These are phyloP conservation scores for Syngnathus rostellatus DNA, from an alignment of 2,797 vertebrate species.

Conservation along the genomic window DNA sequence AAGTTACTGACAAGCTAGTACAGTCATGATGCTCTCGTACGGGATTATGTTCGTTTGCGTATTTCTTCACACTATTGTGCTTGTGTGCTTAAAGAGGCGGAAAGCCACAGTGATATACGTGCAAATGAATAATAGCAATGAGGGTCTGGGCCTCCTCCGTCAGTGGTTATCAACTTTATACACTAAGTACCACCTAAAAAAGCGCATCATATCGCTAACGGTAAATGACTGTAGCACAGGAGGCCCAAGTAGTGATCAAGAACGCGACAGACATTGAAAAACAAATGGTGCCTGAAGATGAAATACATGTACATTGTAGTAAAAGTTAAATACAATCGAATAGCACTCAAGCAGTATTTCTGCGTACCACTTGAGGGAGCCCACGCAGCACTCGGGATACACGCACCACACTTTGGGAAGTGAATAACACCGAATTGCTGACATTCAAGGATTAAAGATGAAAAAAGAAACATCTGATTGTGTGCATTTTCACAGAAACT, in stretches of 20 bases:
- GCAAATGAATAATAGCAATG: neutral
- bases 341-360: neutral
- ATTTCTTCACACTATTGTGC: neutral
- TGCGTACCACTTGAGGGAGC: neutral
- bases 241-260: neutral
- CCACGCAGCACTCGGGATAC: neutral
- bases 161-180: neutral
- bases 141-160: neutral
- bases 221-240: neutral
- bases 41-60: neutral
- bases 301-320: neutral
- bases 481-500: constrained; percentile 55
- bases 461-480: constrained; percentile 46
- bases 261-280: no score
- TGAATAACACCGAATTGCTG: constrained; percentile 47
- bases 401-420: neutral
- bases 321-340: neutral
- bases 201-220: neutral
- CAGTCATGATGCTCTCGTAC: constrained; percentile 8
- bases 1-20: constrained; percentile 49
- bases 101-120: neutral
- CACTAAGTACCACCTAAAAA: neutral
- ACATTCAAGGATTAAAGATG: constrained; percentile 56
- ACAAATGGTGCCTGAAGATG: neutral
- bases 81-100: neutral